Conservation (phyloP, 2,888 invertebrate genomes). For the Epinotia brunnichana region DNA sequence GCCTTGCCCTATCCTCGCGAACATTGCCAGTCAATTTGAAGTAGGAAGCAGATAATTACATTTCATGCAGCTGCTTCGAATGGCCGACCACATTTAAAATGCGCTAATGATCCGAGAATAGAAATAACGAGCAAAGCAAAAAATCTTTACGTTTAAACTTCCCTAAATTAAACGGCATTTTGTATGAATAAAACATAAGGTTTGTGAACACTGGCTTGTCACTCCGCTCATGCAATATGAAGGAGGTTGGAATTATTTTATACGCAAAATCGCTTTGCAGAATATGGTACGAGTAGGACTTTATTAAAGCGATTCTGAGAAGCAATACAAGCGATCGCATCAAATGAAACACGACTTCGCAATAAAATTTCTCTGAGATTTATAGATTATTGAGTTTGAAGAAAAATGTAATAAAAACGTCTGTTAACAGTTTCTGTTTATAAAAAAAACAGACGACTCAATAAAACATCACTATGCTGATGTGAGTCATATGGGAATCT, state of each 20-base stretch:
- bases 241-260: slow-evolving; percentile 47
- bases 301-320: slow-evolving; percentile 31
- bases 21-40: background rate
- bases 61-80: background rate
- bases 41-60: background rate
- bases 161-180: slow-evolving; percentile 39
- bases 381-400: background rate
- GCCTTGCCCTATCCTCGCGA: background rate
- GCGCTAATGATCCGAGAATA: slow-evolving; percentile 34
- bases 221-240: slow-evolving; percentile 49
- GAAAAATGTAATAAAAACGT: background rate
- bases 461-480: no score
- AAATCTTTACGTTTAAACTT: slow-evolving; percentile 41
- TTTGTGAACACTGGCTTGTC: slow-evolving; percentile 46
- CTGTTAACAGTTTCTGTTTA: background rate
- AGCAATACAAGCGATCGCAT: background rate
- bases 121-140: slow-evolving; percentile 30
- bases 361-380: background rate
- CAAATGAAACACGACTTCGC: slow-evolving; percentile 12
- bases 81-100: slow-evolving; percentile 12
- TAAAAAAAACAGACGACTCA: background rate
- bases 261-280: slow-evolving; percentile 36
- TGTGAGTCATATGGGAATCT: no score
- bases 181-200: slow-evolving; percentile 49
- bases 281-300: slow-evolving; percentile 18